Evolutionary conservation across 2,888 invertebrate genomes (phyloP).

Genomic region (Ptychoptera contaminata): DNA sequence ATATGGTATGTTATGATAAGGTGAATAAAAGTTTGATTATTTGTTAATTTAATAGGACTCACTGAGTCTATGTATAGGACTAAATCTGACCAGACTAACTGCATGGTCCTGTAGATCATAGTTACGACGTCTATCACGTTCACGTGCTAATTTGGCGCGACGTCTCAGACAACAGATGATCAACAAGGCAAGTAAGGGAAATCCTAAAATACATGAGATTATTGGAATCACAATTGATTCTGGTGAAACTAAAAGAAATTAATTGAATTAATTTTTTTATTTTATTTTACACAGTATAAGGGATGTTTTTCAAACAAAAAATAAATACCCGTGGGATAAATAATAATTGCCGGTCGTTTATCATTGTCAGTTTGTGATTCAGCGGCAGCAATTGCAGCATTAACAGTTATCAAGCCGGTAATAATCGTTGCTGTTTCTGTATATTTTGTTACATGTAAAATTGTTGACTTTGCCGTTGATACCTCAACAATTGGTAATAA

Average conservation of each 20-base stretch:
- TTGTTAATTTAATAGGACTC: conserved; percentile 26
- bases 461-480: too few species aligned
- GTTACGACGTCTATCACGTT: conserved; percentile 64
- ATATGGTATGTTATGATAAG: too few species aligned
- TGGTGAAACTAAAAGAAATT: conserved; percentile 53
- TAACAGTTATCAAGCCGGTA: too few species aligned
- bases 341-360: too few species aligned
- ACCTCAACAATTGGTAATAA: too few species aligned
- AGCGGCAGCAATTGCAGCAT: too few species aligned
- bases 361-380: too few species aligned
- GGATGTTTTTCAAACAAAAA: too few species aligned
- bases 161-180: conserved; percentile 75
- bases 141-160: conserved; percentile 68
- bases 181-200: conserved; percentile 69
- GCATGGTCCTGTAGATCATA: conserved; percentile 72
- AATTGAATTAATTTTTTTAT: not conserved
- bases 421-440: too few species aligned
- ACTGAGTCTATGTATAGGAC: conserved; percentile 57
- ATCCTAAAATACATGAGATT: conserved; percentile 78
- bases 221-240: conserved; percentile 80
- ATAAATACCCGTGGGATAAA: too few species aligned
- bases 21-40: too few species aligned
- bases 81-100: conserved; percentile 62
- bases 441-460: too few species aligned
- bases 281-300: not conserved